These are phyloP conservation scores for Microdon myrmicae DNA, from an alignment of 2,888 invertebrate species.

Conservation along the genomic window DNA sequence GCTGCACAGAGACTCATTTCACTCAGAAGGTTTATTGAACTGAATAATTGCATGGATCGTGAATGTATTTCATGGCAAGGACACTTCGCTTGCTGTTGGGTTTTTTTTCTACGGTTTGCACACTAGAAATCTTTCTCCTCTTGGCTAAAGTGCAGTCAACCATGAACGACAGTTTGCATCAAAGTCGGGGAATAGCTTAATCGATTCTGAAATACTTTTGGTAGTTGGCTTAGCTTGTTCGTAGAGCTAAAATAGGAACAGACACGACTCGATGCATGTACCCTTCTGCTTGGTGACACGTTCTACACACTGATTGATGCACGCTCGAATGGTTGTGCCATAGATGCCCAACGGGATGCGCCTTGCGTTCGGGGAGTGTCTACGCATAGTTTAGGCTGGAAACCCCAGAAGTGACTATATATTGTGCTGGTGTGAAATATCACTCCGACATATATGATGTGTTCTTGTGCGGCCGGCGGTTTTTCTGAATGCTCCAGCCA, in stretches of 20 bases:
- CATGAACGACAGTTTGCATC: slow-evolving; percentile 5
- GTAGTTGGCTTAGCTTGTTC: background rate
- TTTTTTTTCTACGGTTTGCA: too few relatives aligned
- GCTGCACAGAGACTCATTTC: too few relatives aligned
- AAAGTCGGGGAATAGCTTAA: slow-evolving; percentile 8
- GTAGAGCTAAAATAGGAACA: background rate
- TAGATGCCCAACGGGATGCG: too few relatives aligned
- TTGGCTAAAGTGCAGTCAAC: too few relatives aligned
- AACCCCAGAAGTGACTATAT: too few relatives aligned
- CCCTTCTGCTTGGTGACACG: slow-evolving; percentile 23
- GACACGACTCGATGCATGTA: slow-evolving; percentile 6
- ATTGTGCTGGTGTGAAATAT: too few relatives aligned
- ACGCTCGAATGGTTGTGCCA: slow-evolving; percentile 2
- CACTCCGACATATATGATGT: background rate
- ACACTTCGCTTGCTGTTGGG: too few relatives aligned
- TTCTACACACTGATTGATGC: slow-evolving; percentile 38
- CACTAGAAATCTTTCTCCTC: too few relatives aligned
- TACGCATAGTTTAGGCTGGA: too few relatives aligned
- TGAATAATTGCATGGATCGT: background rate
- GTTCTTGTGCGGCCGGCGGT: background rate
- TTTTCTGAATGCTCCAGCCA: background rate
- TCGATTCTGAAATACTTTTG: slow-evolving; percentile 17
- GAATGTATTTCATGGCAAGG: background rate
- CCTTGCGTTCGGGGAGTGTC: too few relatives aligned
- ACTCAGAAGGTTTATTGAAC: too few relatives aligned